Conservation (phyloP, 2,888 invertebrate species). For the Abrostola triplasia region DNA sequence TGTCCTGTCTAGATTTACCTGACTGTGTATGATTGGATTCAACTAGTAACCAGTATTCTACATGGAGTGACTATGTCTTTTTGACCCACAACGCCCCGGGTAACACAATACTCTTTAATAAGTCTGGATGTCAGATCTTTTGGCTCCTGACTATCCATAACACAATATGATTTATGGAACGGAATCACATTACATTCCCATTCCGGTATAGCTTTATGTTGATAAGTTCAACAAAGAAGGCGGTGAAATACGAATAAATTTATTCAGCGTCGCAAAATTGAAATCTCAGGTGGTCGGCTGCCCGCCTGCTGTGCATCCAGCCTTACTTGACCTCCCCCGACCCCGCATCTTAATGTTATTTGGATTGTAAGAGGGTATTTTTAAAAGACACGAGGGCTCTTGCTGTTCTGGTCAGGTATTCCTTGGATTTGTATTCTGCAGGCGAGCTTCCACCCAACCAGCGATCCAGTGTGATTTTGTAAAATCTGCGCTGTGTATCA, state of each 20-base stretch:
- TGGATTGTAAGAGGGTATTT: constrained; percentile 54
- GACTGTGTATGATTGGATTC: too few relatives aligned
- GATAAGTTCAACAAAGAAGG: constrained; percentile 72
- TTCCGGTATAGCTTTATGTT: constrained; percentile 65
- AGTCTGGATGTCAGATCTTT: too few relatives aligned
- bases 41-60: too few relatives aligned
- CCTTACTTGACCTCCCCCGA: constrained; percentile 59
- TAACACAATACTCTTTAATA: too few relatives aligned
- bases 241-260: constrained; percentile 81
- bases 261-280: constrained; percentile 84
- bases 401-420: constrained; percentile 65
- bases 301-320: constrained; percentile 65
- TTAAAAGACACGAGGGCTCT: constrained; percentile 61
- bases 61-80: too few relatives aligned
- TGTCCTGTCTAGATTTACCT: too few relatives aligned
- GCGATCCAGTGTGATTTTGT: constrained; percentile 75
- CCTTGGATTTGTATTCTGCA: constrained; percentile 79
- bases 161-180: constrained; percentile 35
- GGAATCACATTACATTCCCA: constrained; percentile 52
- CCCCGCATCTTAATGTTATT: constrained; percentile 52
- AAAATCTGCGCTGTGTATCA: constrained; percentile 66
- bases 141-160: constrained; percentile 9
- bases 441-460: constrained; percentile 67
- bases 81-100: too few relatives aligned
- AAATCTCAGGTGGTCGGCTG: constrained; percentile 85